Evolutionary conservation across 2,797 vertebrate genomes (phyloP).

Genomic region (Silurus aristotelis): DNA sequence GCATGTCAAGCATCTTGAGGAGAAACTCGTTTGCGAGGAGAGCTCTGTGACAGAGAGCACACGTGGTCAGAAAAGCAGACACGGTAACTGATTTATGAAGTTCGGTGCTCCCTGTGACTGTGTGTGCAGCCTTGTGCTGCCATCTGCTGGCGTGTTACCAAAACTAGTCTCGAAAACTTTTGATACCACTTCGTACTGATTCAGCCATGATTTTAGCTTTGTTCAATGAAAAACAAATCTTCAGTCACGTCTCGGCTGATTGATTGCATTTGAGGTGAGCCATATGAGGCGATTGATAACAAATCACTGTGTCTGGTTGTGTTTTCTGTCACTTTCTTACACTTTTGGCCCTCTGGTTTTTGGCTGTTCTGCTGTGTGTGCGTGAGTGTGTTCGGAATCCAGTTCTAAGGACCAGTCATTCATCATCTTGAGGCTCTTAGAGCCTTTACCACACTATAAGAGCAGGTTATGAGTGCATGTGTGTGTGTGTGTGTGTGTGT

Average conservation of each 20-base stretch:
- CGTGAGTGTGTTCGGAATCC: not conserved
- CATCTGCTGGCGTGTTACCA: no score
- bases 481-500: constrained; percentile 34
- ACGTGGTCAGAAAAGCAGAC: no score
- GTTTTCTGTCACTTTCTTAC: not conserved
- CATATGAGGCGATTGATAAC: no score
- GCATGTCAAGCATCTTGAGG: no score
- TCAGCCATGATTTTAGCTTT: not conserved
- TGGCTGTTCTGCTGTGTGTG: not conserved
- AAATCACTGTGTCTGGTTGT: not conserved
- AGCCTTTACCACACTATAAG: constrained; percentile 18
- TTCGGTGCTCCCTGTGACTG: no score
- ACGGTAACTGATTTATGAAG: no score
- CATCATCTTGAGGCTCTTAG: constrained; percentile 34
- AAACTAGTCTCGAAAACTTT: no score
- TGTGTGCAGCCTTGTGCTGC: no score
- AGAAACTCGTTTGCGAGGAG: no score
- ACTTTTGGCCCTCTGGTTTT: not conserved
- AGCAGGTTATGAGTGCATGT: constrained; percentile 29
- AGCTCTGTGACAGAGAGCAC: no score
- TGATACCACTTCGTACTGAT: not conserved
- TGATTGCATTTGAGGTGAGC: not conserved
- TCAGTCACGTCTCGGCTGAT: not conserved
- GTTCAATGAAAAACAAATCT: not conserved
- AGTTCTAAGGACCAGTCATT: constrained; percentile 32